Base-by-base conservation (phyloP, 2,888 invertebrate species). In the Antheraea yamamai region DNA sequence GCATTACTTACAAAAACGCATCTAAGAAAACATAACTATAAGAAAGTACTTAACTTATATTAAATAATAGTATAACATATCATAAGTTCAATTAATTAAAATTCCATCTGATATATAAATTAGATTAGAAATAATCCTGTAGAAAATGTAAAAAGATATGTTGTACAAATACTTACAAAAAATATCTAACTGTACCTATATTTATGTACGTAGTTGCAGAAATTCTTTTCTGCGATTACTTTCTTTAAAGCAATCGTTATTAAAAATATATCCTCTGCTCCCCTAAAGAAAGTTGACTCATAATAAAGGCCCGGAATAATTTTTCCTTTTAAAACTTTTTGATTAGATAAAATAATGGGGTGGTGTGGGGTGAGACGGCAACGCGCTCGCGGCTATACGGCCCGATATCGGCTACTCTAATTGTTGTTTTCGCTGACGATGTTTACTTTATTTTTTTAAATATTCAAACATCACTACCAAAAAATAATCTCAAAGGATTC, bases 301-400 rank as follows among this genome's bases (percentile, higher is more conserved):
- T 94, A 94, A 94, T 94, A 95, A 94, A 94, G 94, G 94, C 92
- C 47, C 90, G 90, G 95, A 89, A 95, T 95, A 95, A 95, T 95
- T 95, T 95, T 95, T 95, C 93, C 94, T 94, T 95, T 95, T 95
- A 95, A 95, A 95, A 95, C 94, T 95, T 95, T 95, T 95, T 95
- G 95, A 95, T 95, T 95, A 95, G 95, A 95, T 95, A 94, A 95
- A 95, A 95, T 95, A 95, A 94, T 92, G 92, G 95, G 94, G 95
- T 91, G 94, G 91, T 82, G 81, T 82, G 87, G 88, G 91, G 91
- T 84, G 90, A 88, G 79, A 81, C 80, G 82, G 81, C 82, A 83
- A 83, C 85, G 89, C 81, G 91, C 93, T 87, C 88, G 87, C 89
- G 90, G 92, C 92, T 85, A 87, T 91, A 87, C 89, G 88, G 39